phyloP scores from a whole-genome alignment of 2,113 vertebrate genomes.

The Bucco capensis region DNA sequence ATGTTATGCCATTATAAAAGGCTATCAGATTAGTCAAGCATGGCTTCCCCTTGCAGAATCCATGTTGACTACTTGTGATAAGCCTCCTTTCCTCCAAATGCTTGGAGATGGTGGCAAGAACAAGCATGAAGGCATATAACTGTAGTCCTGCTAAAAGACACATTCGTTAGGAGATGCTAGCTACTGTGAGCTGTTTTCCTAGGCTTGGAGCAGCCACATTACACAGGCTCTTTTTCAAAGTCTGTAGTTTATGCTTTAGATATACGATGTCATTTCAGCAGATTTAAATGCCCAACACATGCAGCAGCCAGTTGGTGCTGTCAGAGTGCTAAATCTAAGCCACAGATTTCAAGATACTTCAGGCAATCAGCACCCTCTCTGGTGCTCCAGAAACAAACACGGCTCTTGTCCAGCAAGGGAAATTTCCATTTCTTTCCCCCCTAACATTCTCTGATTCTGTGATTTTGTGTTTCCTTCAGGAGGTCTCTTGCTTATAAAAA shows the following conservation, averaged over 20 bases:
- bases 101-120: too few relatives aligned
- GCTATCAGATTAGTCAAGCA: too few relatives aligned
- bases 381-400: not conserved
- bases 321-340: not conserved
- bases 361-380: not conserved
- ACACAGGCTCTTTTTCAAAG: not conserved
- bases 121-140: not conserved
- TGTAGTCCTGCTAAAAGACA: not conserved
- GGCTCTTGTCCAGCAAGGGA: not conserved
- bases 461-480: not conserved
- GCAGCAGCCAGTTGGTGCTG: not conserved
- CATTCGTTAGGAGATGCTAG: not conserved
- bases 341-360: not conserved
- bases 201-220: not conserved
- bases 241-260: not conserved
- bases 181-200: not conserved
- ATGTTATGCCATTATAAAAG: too few relatives aligned
- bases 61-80: too few relatives aligned
- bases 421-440: not conserved
- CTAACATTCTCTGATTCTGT: too few relatives aligned
- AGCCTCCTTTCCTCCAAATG: too few relatives aligned
- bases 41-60: too few relatives aligned
- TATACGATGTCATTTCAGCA: not conserved
- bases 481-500: not conserved
- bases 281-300: not conserved